Base-by-base conservation (phyloP, 2,888 invertebrate species). In the Bombylius discolor region DNA sequence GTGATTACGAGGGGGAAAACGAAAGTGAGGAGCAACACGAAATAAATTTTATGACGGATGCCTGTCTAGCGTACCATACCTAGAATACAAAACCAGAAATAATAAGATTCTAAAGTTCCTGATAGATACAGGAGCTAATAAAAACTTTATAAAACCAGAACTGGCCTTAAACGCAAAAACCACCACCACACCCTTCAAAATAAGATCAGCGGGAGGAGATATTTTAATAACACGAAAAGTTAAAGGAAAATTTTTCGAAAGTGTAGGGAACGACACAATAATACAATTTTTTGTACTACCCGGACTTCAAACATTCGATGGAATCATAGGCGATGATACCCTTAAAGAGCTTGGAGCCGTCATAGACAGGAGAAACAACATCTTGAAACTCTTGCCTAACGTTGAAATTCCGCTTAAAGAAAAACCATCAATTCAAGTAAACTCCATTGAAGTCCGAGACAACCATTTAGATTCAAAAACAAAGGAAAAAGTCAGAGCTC, bases 251-350 rank as follows among this genome's bases (percentile, higher is more conserved):
- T 52, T 58, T 36, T 58, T 58, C 36, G 46, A 49, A 34, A 56
- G 53, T 13, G 32, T 56, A 9, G 52, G 54, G 49, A 59, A 52
- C 33, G 32, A 56, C 8, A 52, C 49, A 11, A 12, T 2, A 44
- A 8, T 57, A 31, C 23, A 56, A 32, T 60, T 60, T 36, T 60
- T 56, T 36, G 55, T 60, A 14, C 31, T 56, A 49, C 55, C 55
- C 33, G 55, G 53, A 23, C 23, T 58, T 32, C 55, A 42, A 47
- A 42, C 47, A 14, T 58, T 58, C 13, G 58, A 53, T 32, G 56
- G 56, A 4, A 58, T 58, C 13, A 33, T 57, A 23, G 52, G 56
- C 5, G 58, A 58, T 45, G 56, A 59, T n/a, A 56, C 52, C 7
- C 34, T 57, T 14, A 57, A 59, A 14, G n/a, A 57, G 45, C 32